These are phyloP conservation scores for Imbricaverruca yamaguchii DNA, from an alignment of 2,888 invertebrate genomes.

Conservation along the genomic window DNA sequence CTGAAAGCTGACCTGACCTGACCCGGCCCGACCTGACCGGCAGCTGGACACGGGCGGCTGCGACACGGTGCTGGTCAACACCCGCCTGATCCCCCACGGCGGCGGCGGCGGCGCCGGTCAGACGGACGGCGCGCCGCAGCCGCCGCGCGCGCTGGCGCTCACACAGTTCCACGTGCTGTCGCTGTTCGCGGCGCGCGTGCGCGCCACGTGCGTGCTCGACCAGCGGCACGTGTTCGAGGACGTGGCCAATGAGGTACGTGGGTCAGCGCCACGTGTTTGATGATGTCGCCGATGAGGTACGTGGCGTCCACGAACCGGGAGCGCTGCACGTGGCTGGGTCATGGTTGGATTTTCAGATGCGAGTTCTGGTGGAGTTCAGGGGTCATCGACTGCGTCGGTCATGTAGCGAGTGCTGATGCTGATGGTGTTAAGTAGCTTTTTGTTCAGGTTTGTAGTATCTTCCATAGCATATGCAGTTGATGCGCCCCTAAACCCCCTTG, in stretches of 20 bases:
- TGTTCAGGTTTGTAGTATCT: too few relatives aligned
- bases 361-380: too few relatives aligned
- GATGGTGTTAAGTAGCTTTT: too few relatives aligned
- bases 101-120: neutral
- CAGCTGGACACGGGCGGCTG: neutral
- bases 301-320: too few relatives aligned
- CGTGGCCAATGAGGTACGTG: constrained; percentile 45
- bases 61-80: neutral
- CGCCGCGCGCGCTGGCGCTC: constrained; percentile 45
- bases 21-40: neutral
- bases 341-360: too few relatives aligned
- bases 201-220: constrained; percentile 75
- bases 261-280: constrained; percentile 71
- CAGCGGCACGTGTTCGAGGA: constrained; percentile 82
- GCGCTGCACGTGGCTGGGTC: too few relatives aligned
- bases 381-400: too few relatives aligned
- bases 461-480: too few relatives aligned
- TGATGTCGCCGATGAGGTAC: constrained; percentile 53
- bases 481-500: too few relatives aligned
- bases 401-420: too few relatives aligned
- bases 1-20: too few relatives aligned
- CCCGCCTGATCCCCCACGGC: neutral
- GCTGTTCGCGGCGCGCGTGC: constrained; percentile 72
- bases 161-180: constrained; percentile 86
- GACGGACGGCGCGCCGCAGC: too few relatives aligned